Evolutionary conservation across 2,113 vertebrate species (phyloP), one percentile per base, ranked within the genome.

Genomic region (Tenrec ecaudatus): DNA sequence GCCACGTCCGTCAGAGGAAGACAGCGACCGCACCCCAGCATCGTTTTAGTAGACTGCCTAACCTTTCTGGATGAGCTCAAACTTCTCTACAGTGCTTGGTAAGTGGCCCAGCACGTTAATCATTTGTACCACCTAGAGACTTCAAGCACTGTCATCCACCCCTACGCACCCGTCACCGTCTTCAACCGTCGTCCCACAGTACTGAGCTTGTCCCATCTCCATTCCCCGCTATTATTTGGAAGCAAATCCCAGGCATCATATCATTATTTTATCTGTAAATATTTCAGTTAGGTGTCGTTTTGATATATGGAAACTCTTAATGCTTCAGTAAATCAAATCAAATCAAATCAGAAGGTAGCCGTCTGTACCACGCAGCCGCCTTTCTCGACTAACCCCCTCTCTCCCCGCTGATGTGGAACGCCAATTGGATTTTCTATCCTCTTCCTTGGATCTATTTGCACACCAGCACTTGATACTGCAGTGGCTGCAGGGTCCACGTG

Each of bases 201-300:
- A 64, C 40, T 38, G 27, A n/a, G 88, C 89, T 83, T 43, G 62
- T 86, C 88, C 92, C 20, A 36, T 86, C 47, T 58, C 11, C 29
- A 40, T 47, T 89, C 27, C 29, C 12, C 38, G 20, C 64, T 38
- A 64, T 71, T 81, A 85, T 96, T 87, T 88, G 90, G 86, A 90
- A 86, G 83, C 83, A 89, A 90, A 94, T 88, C 47, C 31, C 69
- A 75, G 66, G 27, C 68, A 90, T 76, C 62, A 6, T 76, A 81
- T 88, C 53, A 93, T 86, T 71, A 93, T 86, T 71, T 94, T 96
- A 75, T 66, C 90, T 78, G 73, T 85, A 95, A 94, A 82, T 79
- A 89, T 89, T 94, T 95, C 27, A 33, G 11, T 89, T 69, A 47
- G 40, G 27, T 27, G 29, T 94, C 6, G 89, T 88, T 95, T 91